Percentiles rank a stretch among this genome's conserved stretches.
These are phyloP conservation scores for Parthenolecanium corni DNA, from an alignment of 2,888 invertebrate species.

Conservation along the genomic window DNA sequence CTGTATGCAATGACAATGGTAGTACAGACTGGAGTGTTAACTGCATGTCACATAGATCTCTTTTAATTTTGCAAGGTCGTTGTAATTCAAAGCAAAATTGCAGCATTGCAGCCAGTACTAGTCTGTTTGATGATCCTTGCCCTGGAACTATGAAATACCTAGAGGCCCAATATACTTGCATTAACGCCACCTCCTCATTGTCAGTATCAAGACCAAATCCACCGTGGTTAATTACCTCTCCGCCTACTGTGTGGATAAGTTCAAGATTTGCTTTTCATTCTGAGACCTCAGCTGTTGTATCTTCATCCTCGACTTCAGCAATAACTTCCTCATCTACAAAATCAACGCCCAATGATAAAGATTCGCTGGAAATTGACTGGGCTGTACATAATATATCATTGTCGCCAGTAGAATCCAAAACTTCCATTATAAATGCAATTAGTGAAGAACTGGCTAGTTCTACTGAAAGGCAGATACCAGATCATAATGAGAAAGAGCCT, in stretches of 20 bases:
- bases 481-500: slow-evolving; percentile 5
- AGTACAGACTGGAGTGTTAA: slow-evolving; percentile 95
- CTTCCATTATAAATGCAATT: neutral
- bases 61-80: slow-evolving; percentile 77
- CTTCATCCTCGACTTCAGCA: slow-evolving; percentile 19
- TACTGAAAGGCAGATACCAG: neutral
- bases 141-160: slow-evolving; percentile 83
- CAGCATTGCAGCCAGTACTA: slow-evolving; percentile 76
- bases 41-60: slow-evolving; percentile 83
- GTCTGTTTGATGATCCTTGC: slow-evolving; percentile 84
- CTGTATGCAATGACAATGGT: slow-evolving; percentile 91
- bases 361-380: slow-evolving; percentile 39
- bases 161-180: slow-evolving; percentile 86
- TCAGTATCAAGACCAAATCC: slow-evolving; percentile 75
- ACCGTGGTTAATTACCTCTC: slow-evolving; percentile 77
- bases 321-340: slow-evolving; percentile 34
- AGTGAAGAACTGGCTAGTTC: slow-evolving; percentile 33
- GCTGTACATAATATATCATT: neutral
- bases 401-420: slow-evolving; percentile 21
- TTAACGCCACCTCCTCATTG: slow-evolving; percentile 74
- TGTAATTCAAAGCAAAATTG: slow-evolving; percentile 84
- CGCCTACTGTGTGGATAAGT: slow-evolving; percentile 58
- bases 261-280: slow-evolving; percentile 47
- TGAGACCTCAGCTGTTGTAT: slow-evolving; percentile 28
- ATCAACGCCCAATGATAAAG: slow-evolving; percentile 33